phyloP scores from a whole-genome alignment of 2,113 vertebrate genomes.

The Gracilinanus agilis region DNA sequence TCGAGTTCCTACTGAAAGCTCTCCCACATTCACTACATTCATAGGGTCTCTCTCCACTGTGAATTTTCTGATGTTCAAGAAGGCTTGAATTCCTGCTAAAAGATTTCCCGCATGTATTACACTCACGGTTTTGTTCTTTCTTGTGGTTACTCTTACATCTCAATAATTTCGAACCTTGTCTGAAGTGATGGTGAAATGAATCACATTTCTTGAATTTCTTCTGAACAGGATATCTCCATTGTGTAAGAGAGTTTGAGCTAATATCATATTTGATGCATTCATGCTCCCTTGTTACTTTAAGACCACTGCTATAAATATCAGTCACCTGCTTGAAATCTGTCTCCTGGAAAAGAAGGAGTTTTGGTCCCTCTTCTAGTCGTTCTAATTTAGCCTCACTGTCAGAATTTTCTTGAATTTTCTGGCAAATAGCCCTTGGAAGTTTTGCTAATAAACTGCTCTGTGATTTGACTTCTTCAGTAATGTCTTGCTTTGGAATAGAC shows the following conservation, averaged over 20 bases:
- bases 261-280: neutral
- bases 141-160: constrained; percentile 77
- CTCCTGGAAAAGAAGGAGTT: neutral
- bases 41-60: constrained; percentile 78
- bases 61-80: constrained; percentile 78
- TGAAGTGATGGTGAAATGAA: constrained; percentile 61
- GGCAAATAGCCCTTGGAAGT: neutral
- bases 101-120: constrained; percentile 77
- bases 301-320: neutral
- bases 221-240: neutral
- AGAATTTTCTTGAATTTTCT: neutral
- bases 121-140: constrained; percentile 75
- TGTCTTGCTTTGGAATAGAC: neutral
- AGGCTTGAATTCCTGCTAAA: constrained; percentile 76
- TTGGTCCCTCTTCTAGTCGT: neutral
- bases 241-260: neutral
- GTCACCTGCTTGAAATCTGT: neutral
- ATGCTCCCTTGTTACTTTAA: neutral
- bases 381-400: neutral
- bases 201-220: constrained; percentile 27
- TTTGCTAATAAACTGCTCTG: neutral
- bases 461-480: neutral
- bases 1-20: constrained; percentile 79
- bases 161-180: constrained; percentile 78
- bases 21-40: constrained; percentile 78